Conservation (phyloP, 2,797 vertebrate genomes). For the Pelobates cultripes region DNA sequence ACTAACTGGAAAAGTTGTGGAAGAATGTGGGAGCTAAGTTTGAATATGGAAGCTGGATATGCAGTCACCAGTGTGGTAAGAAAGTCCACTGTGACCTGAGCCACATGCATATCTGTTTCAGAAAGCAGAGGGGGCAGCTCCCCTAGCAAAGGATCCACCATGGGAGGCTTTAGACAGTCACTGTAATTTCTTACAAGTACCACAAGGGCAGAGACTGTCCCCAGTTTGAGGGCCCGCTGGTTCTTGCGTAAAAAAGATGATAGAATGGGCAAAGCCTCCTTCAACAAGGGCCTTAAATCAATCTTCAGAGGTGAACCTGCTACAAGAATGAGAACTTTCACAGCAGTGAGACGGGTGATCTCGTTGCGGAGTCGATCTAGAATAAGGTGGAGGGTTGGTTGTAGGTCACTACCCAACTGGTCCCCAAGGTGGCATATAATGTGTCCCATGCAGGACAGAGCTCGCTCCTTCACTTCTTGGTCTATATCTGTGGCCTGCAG, state of each 20-base stretch:
- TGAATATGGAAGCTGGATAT: constrained; percentile 80
- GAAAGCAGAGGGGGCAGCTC: constrained; percentile 87
- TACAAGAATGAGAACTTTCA: constrained; percentile 82
- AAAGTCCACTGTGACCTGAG: constrained; percentile 81
- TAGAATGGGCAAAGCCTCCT: constrained; percentile 81
- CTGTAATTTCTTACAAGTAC: constrained; percentile 83
- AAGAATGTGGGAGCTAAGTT: constrained; percentile 78
- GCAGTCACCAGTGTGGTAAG: constrained; percentile 80
- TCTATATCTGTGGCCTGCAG: constrained; percentile 92
- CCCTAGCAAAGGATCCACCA: constrained; percentile 76
- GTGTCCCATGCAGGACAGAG: constrained; percentile 91
- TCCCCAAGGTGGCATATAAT: constrained; percentile 87
- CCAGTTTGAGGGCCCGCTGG: constrained; percentile 85
- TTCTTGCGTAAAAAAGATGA: constrained; percentile 93
- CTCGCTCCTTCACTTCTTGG: constrained; percentile 94
- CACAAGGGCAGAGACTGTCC: constrained; percentile 81
- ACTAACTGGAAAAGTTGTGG: constrained; percentile 80
- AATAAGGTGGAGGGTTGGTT: constrained; percentile 82
- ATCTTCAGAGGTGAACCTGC: constrained; percentile 81
- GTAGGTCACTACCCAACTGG: constrained; percentile 79
- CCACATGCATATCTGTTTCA: constrained; percentile 90
- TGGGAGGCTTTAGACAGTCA: constrained; percentile 76
- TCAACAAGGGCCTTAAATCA: constrained; percentile 81
- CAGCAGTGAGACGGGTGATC: constrained; percentile 87
- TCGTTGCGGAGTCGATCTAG: constrained; percentile 91